Conservation (phyloP, 2,113 vertebrate species). For the Paramisgurnus dabryanus region DNA sequence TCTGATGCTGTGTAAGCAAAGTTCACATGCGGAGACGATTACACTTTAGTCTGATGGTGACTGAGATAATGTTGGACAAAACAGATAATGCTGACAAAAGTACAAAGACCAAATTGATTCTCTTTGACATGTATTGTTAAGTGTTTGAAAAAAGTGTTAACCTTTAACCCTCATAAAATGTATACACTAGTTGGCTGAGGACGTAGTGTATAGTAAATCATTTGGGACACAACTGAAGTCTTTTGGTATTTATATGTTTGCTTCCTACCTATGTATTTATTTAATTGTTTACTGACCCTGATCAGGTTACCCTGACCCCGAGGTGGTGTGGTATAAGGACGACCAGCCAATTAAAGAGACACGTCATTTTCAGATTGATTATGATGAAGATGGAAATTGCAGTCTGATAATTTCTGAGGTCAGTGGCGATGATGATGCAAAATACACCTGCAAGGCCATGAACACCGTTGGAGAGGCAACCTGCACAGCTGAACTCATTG, state of each 20-base stretch:
- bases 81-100: no score
- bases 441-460: conserved; percentile 97
- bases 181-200: no score
- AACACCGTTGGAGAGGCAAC: conserved; percentile 95
- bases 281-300: background rate
- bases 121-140: no score
- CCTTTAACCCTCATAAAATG: no score
- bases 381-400: conserved; percentile 97
- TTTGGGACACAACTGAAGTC: no score
- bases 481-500: conserved; percentile 93
- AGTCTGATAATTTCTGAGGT: conserved; percentile 95
- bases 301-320: conserved; percentile 92
- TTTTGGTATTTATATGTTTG: background rate
- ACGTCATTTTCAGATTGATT: conserved; percentile 97
- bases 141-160: no score
- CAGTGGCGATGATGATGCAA: conserved; percentile 92
- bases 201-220: no score
- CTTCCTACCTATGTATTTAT: background rate
- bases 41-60: no score
- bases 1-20: no score
- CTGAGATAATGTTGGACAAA: no score
- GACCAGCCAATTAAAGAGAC: conserved; percentile 97
- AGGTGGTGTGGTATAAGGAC: conserved; percentile 98
- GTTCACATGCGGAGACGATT: no score
- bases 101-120: no score